Base-by-base conservation (phyloP, 2,797 vertebrate genomes). In the Eremophila alpestris region DNA sequence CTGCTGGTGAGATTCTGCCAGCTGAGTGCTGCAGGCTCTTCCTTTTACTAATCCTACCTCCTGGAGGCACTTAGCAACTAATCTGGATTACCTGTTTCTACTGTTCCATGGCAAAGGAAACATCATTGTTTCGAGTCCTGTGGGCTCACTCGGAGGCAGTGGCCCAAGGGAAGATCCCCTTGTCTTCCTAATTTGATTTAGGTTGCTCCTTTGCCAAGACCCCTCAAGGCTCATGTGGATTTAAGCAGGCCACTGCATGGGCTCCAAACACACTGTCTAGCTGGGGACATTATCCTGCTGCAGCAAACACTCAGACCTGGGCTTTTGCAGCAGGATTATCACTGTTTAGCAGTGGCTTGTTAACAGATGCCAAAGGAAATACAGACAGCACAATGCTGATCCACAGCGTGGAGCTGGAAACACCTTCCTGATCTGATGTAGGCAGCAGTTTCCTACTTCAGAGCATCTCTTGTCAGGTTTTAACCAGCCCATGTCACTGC, bases 11-110 rank as follows among this genome's bases (percentile, higher is more conserved):
- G 76, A 59, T 49, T 17, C 71, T 83, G 36, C 73, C 48, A 75
- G 60, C 22, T 69, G 55, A 79, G 69, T 21, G 29, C 27, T 87
- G 65, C 54, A 93, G 52, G 36, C 32, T 63, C 45, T 62, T 89
- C 69, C 38, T 63, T 75, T 70, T 29, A 22, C 70, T 91, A 76
- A 86, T 79, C 89, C 77, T 75, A 51, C 58, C 85, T 93, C 78
- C 75, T 87, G 83, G 40, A 88, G 81, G 58, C 78, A 68, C 24
- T 88, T 63, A 75, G 63, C 70, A 87, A 51, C 83, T 96, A 89
- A 95, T 95, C 89, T 91, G 85, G 77, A 81, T 94, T 87, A 86
- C 82, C 85, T 85, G 11, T 86, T 92, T 81, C 74, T 74, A 5
- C 77, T 46, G 32, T 49, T 95, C 60, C 16, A 14, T 41, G 81